Evolutionary conservation across 1,140 invertebrate species (phyloP), one percentile per base, ranked within the genome.

Genomic region (Macrosteles quadrilineatus): DNA sequence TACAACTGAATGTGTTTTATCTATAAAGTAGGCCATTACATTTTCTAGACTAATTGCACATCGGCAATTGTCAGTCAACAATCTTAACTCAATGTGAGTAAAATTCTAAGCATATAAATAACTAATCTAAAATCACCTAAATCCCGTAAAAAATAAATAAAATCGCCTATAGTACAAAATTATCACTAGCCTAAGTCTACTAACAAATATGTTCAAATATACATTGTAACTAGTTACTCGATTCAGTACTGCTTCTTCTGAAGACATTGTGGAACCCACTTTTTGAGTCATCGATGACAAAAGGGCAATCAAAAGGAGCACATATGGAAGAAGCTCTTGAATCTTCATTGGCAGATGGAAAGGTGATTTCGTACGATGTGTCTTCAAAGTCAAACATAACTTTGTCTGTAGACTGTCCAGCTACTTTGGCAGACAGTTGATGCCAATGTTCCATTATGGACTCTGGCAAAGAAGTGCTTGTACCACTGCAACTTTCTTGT

Each of bases 361-460:
- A 59, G 9, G 21, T 59, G 27, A 27, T 27, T 30, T 59, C 55
- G n/a, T 27, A 59, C 2, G 55, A 59, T 9, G 55, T 59, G 25
- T 59, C 23, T 29, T 59, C 55, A 11, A 59, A 59, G 25, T 59
- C 55, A 59, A 59, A 27, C 55, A 59, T 59, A 25, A 59, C 23
- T 25, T 59, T 59, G 27, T 59, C 55, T 9, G 55, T 21, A 30
- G 55, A 6, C 4, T 59, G 6, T 12, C 6, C 6, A 6, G 2
- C 23, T 27, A 27, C 23, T 3, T 21, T 50, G 55, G 12, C 23
- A 25, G 27, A 11, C 21, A 59, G 55, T 30, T 59, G 23, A 27
- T 59, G 55, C 55, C 55, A 59, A 59, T 59, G 55, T 6, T 2
- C 27, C 55, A 59, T 59, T 14, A 59, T 59, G 27, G 23, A 27